These are phyloP conservation scores for Carcharodon carcharias DNA, from an alignment of 2,797 vertebrate genomes.

Conservation along the genomic window DNA sequence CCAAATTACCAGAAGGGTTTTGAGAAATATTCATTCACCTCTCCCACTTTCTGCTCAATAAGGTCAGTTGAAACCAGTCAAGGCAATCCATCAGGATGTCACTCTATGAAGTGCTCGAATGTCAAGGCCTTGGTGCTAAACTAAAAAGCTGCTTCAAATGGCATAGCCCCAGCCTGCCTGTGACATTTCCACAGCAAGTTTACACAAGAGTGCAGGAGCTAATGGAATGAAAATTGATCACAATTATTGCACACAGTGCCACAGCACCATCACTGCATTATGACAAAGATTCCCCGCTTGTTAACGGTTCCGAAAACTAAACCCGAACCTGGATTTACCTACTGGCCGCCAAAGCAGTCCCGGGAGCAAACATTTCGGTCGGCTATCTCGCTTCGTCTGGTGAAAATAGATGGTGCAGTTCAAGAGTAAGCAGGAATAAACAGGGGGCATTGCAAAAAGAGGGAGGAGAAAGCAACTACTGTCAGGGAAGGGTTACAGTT, in stretches of 20 bases:
- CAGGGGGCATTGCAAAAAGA: neutral
- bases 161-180: neutral
- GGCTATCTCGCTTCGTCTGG: neutral
- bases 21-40: constrained; percentile 21
- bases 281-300: neutral
- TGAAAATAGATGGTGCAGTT: neutral
- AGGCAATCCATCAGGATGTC: constrained; percentile 29
- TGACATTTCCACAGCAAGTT: neutral
- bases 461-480: neutral
- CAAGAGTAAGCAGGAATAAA: neutral
- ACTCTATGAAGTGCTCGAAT: no score
- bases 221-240: neutral
- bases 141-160: neutral
- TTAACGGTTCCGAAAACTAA: neutral
- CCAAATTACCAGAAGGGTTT: neutral
- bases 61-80: constrained; percentile 16
- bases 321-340: neutral
- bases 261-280: neutral
- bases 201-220: neutral
- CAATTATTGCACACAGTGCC: neutral
- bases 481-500: neutral
- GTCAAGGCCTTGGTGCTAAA: neutral
- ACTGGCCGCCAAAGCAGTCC: neutral
- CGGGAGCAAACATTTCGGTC: neutral
- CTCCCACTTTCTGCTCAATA: constrained; percentile 13